Evolutionary conservation across 2,888 invertebrate genomes (phyloP).

Genomic region (Orthosia gothica): DNA sequence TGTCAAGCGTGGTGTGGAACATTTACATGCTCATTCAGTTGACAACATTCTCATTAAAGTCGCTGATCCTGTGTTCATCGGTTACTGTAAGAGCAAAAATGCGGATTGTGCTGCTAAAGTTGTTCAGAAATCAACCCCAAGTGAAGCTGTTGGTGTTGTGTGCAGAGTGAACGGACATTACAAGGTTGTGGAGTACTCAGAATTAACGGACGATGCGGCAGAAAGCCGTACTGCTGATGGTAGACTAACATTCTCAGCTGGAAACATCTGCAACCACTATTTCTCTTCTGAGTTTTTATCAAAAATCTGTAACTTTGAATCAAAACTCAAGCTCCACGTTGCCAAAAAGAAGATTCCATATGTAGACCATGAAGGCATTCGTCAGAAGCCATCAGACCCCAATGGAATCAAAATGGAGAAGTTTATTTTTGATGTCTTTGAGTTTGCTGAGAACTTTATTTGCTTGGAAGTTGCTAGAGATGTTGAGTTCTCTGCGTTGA

Average conservation of each 20-base stretch:
- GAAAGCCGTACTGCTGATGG: constrained; percentile 95
- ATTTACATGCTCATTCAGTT: constrained; percentile 99
- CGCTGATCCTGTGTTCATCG: constrained; percentile 99
- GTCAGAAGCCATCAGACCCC: constrained; percentile 94
- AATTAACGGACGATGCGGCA: constrained; percentile 97
- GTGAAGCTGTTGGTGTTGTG: constrained; percentile 99
- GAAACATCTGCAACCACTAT: constrained; percentile 99
- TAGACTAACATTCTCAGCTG: constrained; percentile 97
- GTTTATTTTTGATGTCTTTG: constrained; percentile 99
- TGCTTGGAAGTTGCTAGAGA: constrained; percentile 98
- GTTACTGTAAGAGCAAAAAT: constrained; percentile 97
- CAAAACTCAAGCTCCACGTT: constrained; percentile 96
- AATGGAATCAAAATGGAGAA: constrained; percentile 99
- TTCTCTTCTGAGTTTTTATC: constrained; percentile 97
- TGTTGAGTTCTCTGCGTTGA: constrained; percentile 99
- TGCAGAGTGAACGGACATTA: constrained; percentile 97
- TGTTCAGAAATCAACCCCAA: constrained; percentile 97
- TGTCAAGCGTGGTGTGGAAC: constrained; percentile 94
- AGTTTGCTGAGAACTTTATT: constrained; percentile 97
- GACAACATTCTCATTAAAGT: constrained; percentile 99
- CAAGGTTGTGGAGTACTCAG: constrained; percentile 99
- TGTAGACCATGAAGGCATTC: constrained; percentile 94
- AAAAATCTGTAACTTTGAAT: constrained; percentile 94
- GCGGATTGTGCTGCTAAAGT: constrained; percentile 99
- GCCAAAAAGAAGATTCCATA: constrained; percentile 99